Evolutionary conservation across 1,140 invertebrate species (phyloP).

Genomic region (Coptotermes formosanus): DNA sequence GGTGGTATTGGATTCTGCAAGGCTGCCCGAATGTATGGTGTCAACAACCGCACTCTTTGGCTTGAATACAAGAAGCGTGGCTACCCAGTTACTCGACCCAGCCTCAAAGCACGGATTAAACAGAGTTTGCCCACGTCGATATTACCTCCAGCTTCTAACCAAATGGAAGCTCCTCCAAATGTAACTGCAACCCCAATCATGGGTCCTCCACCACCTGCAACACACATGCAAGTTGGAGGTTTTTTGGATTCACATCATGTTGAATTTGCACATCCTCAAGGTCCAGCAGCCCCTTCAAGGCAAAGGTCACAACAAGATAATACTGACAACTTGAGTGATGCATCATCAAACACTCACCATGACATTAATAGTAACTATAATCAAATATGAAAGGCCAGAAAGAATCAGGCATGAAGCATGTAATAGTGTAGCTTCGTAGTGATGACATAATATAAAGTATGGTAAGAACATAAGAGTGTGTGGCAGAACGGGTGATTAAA

Average conservation of each 20-base stretch:
- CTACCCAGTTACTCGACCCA: conserved; percentile 72
- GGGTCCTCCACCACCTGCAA: conserved; percentile 47
- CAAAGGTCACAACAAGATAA: conserved; percentile 52
- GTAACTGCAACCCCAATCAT: conserved; percentile 47
- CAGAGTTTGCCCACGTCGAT: conserved; percentile 54
- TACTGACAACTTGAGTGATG: conserved; percentile 49
- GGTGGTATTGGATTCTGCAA: conserved; percentile 84
- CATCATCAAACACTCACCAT: conserved; percentile 54
- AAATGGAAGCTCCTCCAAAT: conserved; percentile 42
- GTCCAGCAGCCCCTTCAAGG: conserved; percentile 49
- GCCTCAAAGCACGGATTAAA: conserved; percentile 66
- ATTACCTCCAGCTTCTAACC: conserved; percentile 38
- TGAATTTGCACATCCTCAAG: conserved; percentile 22
- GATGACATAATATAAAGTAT: neutral
- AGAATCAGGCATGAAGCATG: neutral
- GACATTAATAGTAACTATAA: neutral
- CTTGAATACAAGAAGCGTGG: conserved; percentile 79
- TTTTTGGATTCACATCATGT: conserved; percentile 58
- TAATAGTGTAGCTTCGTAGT: neutral
- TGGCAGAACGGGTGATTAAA: no score
- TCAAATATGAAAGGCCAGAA: neutral
- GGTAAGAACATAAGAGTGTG: no score
- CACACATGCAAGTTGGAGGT: conserved; percentile 46
- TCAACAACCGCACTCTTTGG: conserved; percentile 81
- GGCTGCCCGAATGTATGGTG: conserved; percentile 74